These are phyloP conservation scores for Rhinolophus ferrumequinum DNA, from an alignment of 2,113 vertebrate genomes.

Conservation along the genomic window DNA sequence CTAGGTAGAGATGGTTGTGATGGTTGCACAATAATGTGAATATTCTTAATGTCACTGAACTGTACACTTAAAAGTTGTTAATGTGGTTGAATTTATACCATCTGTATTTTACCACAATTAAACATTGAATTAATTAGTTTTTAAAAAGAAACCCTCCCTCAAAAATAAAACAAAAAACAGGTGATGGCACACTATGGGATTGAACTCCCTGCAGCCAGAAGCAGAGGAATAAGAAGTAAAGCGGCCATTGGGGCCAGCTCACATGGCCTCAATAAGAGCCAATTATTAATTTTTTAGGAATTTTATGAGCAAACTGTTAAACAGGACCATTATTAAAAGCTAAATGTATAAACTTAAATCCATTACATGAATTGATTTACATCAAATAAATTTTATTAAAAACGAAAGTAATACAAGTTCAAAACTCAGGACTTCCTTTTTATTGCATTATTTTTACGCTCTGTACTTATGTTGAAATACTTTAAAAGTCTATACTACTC, in stretches of 20 bases:
- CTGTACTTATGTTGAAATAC: not conserved
- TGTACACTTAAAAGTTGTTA: not conserved
- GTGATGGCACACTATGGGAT: not conserved
- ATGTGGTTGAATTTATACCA: not conserved
- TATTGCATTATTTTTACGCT: not conserved
- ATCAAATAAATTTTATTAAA: not conserved
- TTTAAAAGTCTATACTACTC: not conserved
- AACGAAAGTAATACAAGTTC: not conserved
- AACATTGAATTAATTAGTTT: not conserved
- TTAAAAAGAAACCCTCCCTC: not conserved
- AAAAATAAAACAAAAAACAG: not conserved
- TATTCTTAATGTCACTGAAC: not conserved
- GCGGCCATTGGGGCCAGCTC: not conserved
- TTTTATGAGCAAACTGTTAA: not conserved
- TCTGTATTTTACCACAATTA: not conserved
- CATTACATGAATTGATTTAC: not conserved
- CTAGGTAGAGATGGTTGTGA: not conserved
- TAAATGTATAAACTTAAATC: not conserved
- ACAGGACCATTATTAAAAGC: not conserved
- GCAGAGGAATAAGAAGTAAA: not conserved
- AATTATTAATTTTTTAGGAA: not conserved
- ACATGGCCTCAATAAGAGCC: not conserved
- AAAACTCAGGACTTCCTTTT: not conserved
- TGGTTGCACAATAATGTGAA: not conserved
- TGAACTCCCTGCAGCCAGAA: not conserved